phyloP scores from a whole-genome alignment of 2,888 invertebrate genomes.

The Frankliniella fusca region DNA sequence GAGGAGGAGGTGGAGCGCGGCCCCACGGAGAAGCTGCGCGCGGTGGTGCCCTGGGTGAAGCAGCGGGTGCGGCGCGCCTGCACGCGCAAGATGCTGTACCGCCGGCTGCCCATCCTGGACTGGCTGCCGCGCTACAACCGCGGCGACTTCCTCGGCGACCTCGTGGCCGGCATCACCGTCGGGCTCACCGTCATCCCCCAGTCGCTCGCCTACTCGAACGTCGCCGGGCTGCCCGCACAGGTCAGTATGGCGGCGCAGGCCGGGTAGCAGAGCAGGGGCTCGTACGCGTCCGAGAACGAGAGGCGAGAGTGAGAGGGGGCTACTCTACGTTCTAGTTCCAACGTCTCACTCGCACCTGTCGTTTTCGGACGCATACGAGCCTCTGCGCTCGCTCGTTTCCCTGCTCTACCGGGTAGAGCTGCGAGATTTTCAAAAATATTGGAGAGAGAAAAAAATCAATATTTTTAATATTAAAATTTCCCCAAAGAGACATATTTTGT shows the following conservation, averaged over 20 bases:
- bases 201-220: conserved; percentile 74
- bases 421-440: too few relatives aligned
- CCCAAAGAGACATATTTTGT: too few relatives aligned
- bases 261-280: too few relatives aligned
- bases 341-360: too few relatives aligned
- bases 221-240: conserved; percentile 70
- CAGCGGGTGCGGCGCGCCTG: conserved; percentile 52
- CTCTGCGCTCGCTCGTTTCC: too few relatives aligned
- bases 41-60: conserved; percentile 48
- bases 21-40: conserved; percentile 43
- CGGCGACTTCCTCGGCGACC: conserved; percentile 73
- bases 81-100: conserved; percentile 66
- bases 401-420: too few relatives aligned
- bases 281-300: too few relatives aligned
- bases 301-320: too few relatives aligned
- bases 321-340: too few relatives aligned
- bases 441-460: too few relatives aligned
- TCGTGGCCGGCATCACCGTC: conserved; percentile 87
- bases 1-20: conserved; percentile 45
- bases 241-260: conserved; percentile 49
- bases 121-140: conserved; percentile 76
- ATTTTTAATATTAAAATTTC: too few relatives aligned
- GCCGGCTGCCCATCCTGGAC: conserved; percentile 65
- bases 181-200: conserved; percentile 92
- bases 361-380: too few relatives aligned